A percentile compares a stretch with the other conserved stretches of the same genome.
Conservation (phyloP, 2,888 invertebrate species). For the Tachystola acroxantha region DNA sequence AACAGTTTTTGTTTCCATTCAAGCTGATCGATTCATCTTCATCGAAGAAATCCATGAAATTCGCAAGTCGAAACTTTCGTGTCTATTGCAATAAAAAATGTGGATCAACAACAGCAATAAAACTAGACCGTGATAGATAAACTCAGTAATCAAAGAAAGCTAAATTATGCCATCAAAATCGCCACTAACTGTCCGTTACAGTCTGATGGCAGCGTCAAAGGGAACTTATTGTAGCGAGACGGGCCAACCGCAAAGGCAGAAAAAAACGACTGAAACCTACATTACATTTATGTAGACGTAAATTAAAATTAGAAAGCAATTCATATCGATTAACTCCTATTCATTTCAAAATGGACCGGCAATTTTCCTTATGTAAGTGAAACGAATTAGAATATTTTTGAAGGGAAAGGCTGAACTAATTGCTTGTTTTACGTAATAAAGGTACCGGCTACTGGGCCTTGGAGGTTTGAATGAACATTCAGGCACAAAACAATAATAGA, state of each 20-base stretch:
- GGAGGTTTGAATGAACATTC: too few relatives aligned
- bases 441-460: too few relatives aligned
- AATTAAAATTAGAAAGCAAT: conserved; percentile 16
- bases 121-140: conserved; percentile 2
- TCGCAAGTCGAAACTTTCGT: conserved; percentile 1
- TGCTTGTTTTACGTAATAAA: conserved; percentile 27
- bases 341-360: conserved; percentile 4
- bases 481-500: too few relatives aligned
- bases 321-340: conserved; percentile 6
- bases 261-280: conserved; percentile 7
- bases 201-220: conserved; percentile 32
- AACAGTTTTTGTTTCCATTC: too few relatives aligned
- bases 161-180: conserved; percentile 36
- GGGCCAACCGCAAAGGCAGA: background rate
- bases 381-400: conserved; percentile 8
- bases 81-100: background rate
- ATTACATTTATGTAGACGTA: conserved; percentile 4
- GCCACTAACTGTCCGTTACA: conserved; percentile 32
- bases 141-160: conserved; percentile 4
- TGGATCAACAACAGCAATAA: background rate
- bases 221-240: conserved; percentile 30
- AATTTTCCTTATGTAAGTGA: conserved; percentile 11
- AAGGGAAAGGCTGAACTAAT: conserved; percentile 36
- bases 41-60: conserved; percentile 2
- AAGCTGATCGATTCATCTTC: background rate